A percentile compares a stretch with the other conserved stretches of the same genome.
Evolutionary conservation across 1,140 invertebrate genomes (phyloP).

Genomic region (Drosophila novamexicana): DNA sequence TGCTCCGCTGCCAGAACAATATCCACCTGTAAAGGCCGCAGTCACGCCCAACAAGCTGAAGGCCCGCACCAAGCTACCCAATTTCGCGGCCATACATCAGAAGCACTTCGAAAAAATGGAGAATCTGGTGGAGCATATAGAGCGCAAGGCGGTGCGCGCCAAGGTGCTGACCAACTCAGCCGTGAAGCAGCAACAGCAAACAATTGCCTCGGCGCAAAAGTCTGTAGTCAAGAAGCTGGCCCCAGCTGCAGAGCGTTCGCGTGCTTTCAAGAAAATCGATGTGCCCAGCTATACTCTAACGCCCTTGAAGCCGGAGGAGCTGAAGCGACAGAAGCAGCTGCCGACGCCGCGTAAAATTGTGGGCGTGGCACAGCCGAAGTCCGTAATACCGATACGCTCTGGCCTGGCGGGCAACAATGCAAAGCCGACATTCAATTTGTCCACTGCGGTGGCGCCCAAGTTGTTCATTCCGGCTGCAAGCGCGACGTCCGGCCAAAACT

Average conservation of each 20-base stretch:
- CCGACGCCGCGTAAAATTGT: slow-evolving; percentile 20
- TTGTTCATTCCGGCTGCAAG: neutral
- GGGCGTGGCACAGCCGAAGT: neutral
- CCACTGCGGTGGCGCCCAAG: slow-evolving; percentile 20
- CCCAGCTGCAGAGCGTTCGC: slow-evolving; percentile 5
- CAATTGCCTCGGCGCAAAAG: slow-evolving; percentile 43
- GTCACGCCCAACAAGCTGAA: slow-evolving; percentile 48
- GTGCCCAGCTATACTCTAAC: neutral
- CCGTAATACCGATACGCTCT: neutral
- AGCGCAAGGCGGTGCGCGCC: slow-evolving; percentile 85
- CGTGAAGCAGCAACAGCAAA: slow-evolving; percentile 30
- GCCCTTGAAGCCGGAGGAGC: neutral
- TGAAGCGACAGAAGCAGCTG: neutral
- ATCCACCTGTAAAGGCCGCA: neutral
- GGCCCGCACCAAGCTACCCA: slow-evolving; percentile 86
- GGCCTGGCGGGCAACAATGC: neutral
- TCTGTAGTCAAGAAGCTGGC: neutral
- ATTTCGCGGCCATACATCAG: slow-evolving; percentile 88
- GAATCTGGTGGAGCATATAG: slow-evolving; percentile 86
- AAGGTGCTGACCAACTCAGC: slow-evolving; percentile 75
- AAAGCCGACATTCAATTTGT: slow-evolving; percentile 51
- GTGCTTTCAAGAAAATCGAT: slow-evolving; percentile 44
- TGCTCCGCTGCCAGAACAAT: slow-evolving; percentile 16
- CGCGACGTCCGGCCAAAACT: neutral
- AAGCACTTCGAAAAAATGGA: slow-evolving; percentile 88